Percentiles rank a stretch among this genome's conserved stretches.
These are phyloP conservation scores for Anoplolepis gracilipes DNA, from an alignment of 1,140 invertebrate genomes.

Conservation along the genomic window DNA sequence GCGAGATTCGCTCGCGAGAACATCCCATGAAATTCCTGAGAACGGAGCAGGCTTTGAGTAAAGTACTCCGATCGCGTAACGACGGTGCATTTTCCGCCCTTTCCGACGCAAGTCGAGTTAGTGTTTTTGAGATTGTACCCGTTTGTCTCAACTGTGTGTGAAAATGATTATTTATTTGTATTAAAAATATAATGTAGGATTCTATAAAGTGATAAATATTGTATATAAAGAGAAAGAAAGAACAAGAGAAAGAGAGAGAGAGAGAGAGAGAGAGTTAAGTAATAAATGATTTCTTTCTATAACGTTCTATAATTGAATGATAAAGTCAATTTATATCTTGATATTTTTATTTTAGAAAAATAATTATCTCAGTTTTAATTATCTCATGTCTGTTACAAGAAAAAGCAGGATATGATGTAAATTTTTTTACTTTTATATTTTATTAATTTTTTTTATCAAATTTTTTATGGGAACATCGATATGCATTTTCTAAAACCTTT, in stretches of 20 bases:
- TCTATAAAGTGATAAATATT: background rate
- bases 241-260: too few species aligned
- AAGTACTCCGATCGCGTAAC: slow-evolving; percentile 32
- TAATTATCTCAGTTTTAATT: too few species aligned
- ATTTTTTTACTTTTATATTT: background rate
- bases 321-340: too few species aligned
- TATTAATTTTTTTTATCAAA: background rate
- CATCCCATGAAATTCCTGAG: slow-evolving; percentile 29
- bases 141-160: background rate
- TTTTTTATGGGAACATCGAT: background rate
- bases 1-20: slow-evolving; percentile 22
- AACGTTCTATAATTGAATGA: too few species aligned
- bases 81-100: background rate
- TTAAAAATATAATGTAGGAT: background rate
- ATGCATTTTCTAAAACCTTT: background rate
- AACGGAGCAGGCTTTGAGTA: slow-evolving; percentile 12
- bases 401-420: background rate
- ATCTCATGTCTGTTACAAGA: too few species aligned
- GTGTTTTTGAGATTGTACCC: background rate
- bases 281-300: too few species aligned
- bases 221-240: background rate
- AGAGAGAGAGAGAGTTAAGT: too few species aligned
- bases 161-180: slow-evolving; percentile 30
- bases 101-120: background rate
- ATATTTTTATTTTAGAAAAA: too few species aligned